These are phyloP conservation scores for Pampusana beccarii DNA, from an alignment of 2,113 vertebrate genomes.

Conservation along the genomic window DNA sequence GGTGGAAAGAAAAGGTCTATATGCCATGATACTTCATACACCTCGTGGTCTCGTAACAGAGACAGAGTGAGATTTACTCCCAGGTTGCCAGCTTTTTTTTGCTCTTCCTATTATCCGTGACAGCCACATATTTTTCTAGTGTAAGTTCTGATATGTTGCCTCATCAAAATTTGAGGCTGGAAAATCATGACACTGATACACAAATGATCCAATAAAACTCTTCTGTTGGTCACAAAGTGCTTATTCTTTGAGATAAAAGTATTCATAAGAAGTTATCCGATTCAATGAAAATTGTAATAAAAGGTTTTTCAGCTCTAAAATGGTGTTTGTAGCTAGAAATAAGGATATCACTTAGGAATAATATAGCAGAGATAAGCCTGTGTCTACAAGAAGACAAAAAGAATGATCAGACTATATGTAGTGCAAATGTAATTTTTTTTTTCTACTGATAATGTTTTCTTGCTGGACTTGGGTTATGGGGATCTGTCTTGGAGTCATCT, in stretches of 20 bases:
- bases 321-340: not conserved
- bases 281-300: not conserved
- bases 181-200: not conserved
- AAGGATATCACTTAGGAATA: not conserved
- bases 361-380: not conserved
- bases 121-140: not conserved
- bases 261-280: not conserved
- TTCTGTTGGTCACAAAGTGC: not conserved
- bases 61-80: not conserved
- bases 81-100: not conserved
- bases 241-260: not conserved
- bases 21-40: not conserved
- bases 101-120: not conserved
- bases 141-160: not conserved
- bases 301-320: not conserved
- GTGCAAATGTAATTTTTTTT: not conserved
- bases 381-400: not conserved
- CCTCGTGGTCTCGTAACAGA: not conserved
- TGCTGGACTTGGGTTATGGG: not conserved
- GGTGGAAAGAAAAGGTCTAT: not conserved
- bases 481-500: not conserved
- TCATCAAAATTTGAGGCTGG: not conserved
- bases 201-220: not conserved
- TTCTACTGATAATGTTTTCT: not conserved
- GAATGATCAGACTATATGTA: not conserved